Evolutionary conservation across 2,113 vertebrate species (phyloP).

Genomic region (Pleuronectes platessa): DNA sequence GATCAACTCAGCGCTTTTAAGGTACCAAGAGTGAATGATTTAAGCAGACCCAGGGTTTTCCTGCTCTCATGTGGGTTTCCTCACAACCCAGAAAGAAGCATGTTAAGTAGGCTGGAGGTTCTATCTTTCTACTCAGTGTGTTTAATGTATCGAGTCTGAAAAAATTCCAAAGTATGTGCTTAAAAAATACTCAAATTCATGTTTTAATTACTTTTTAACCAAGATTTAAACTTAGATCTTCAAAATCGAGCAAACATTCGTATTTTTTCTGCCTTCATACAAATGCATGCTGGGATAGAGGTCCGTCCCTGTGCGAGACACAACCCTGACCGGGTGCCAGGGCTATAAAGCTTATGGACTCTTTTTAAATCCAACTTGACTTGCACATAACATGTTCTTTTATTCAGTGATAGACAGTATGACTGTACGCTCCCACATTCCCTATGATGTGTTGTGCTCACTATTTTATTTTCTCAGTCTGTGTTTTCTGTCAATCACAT

Average conservation of each 20-base stretch:
- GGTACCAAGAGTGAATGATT: not conserved
- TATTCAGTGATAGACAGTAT: conserved; percentile 10
- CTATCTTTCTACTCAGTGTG: not conserved
- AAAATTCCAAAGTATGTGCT: not conserved
- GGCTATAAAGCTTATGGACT: not conserved
- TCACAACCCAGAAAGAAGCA: conserved; percentile 13
- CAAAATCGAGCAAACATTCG: no score
- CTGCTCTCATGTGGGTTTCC: conserved; percentile 2
- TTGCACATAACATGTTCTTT: not conserved
- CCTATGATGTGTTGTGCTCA: no score
- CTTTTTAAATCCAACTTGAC: not conserved
- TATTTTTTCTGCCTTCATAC: not conserved
- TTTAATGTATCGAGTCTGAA: not conserved
- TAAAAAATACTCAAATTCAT: not conserved
- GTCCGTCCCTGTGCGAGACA: not conserved
- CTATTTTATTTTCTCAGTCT: conserved; percentile 26
- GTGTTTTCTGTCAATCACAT: conserved; percentile 38
- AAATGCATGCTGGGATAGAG: not conserved
- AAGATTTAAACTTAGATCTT: not conserved
- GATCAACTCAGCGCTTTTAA: no score
- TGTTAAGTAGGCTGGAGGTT: not conserved
- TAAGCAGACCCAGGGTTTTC: conserved; percentile 11
- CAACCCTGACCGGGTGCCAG: not conserved
- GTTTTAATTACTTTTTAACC: not conserved
- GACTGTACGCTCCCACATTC: not conserved